Evolutionary conservation across 2,888 invertebrate species (phyloP).

Genomic region (Diarsia brunnea): DNA sequence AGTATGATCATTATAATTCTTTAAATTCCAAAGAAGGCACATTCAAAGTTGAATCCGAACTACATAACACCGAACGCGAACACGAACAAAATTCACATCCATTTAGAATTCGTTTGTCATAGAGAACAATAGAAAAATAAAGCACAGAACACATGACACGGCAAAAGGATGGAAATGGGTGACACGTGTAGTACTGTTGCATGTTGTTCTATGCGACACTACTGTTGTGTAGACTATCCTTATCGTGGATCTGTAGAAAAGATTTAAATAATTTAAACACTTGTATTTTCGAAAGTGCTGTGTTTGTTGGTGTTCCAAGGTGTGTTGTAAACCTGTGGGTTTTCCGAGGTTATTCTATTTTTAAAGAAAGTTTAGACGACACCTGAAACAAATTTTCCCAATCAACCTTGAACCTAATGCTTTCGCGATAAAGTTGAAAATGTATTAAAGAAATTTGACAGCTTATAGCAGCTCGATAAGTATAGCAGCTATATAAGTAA

Average conservation of each 20-base stretch:
- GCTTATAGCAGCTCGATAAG: too few relatives aligned
- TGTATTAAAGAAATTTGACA: too few relatives aligned
- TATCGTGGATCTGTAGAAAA: slow-evolving; percentile 23
- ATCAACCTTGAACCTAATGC: too few relatives aligned
- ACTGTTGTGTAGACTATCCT: slow-evolving; percentile 28
- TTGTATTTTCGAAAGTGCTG: slow-evolving; percentile 8
- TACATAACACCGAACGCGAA: slow-evolving; percentile 1
- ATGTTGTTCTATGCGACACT: slow-evolving; percentile 48
- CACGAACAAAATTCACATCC: slow-evolving; percentile 12
- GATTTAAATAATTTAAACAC: slow-evolving; percentile 8
- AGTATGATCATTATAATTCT: background rate
- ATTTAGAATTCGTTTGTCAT: slow-evolving; percentile 55
- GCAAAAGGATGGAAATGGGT: slow-evolving; percentile 47
- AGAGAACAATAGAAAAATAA: slow-evolving; percentile 51
- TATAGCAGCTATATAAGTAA: too few relatives aligned
- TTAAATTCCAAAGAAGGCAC: background rate
- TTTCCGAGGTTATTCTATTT: background rate
- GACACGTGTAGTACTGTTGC: slow-evolving; percentile 43
- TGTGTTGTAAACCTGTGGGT: background rate
- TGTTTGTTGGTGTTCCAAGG: background rate
- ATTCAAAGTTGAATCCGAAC: slow-evolving; percentile 3
- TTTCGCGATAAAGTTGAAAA: too few relatives aligned
- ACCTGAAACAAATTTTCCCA: too few relatives aligned
- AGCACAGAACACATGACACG: slow-evolving; percentile 52
- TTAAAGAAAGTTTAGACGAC: background rate